phyloP scores from a whole-genome alignment of 2,113 vertebrate genomes.

The Verasper variegatus region DNA sequence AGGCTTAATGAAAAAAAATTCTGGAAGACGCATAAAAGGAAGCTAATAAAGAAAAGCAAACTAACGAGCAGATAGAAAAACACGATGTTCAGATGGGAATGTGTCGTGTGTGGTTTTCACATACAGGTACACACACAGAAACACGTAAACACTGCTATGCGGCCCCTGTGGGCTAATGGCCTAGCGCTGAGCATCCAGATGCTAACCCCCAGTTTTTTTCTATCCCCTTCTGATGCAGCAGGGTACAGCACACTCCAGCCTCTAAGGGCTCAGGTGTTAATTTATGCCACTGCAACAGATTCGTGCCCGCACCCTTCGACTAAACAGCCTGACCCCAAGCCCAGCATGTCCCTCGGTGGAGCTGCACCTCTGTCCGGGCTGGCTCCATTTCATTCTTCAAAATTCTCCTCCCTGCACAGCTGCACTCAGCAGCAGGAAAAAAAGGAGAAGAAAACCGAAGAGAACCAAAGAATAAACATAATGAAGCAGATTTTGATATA shows the following conservation, averaged over 20 bases:
- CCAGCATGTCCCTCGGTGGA: constrained; percentile 35
- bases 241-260: constrained; percentile 36
- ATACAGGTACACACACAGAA: constrained; percentile 13
- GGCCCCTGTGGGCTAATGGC: constrained; percentile 56
- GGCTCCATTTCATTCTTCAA: constrained; percentile 14
- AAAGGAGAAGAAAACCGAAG: background rate
- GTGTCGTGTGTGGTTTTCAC: background rate
- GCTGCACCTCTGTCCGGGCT: constrained; percentile 23
- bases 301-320: constrained; percentile 55
- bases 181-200: constrained; percentile 71
- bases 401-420: background rate
- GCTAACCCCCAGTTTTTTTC: constrained; percentile 50
- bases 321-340: constrained; percentile 59
- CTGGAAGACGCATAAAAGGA: constrained; percentile 37
- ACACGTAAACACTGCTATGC: constrained; percentile 4
- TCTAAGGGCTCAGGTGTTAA: constrained; percentile 77
- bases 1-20: constrained; percentile 52
- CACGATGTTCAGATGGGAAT: constrained; percentile 17
- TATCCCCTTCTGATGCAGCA: constrained; percentile 30
- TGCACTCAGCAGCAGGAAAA: background rate
- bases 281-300: constrained; percentile 70
- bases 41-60: constrained; percentile 44
- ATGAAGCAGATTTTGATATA: constrained; percentile 25
- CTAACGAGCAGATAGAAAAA: constrained; percentile 44
- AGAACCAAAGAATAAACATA: background rate